Evolutionary conservation across 1,140 invertebrate genomes (phyloP), one percentile per base, ranked within the genome.

Genomic region (Tetraneura akinire): DNA sequence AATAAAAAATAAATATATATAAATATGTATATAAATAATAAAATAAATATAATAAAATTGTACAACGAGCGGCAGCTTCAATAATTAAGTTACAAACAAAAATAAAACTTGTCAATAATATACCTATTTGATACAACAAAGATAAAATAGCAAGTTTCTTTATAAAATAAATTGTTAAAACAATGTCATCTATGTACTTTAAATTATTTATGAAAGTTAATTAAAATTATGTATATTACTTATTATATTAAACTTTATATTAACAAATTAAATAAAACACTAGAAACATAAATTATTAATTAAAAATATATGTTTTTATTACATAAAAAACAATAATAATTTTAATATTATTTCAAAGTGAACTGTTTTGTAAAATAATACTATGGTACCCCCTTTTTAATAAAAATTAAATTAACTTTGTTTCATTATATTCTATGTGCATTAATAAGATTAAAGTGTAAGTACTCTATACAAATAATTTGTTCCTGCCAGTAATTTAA

Each of bases 1-100:
- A 85, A 88, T 87, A 88, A 86, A 86, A 88, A 86, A 86, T 88
- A 53, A 14, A 84, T 83, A 83, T 83, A 82, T 82, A 80, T 82
- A 51, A 29, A 62, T 37, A 57, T 37, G n/a, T 42, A 16, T 18
- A 60, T 10, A 42, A 57, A 45, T 47, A 66, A 47, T 66, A 32
- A 42, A 68, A 51, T 74, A n/a, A 37, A 55, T 23, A 42, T 42
- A 57, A 74, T 57, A 74, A 55, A 53, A 74, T 47, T 49, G 68
- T 71, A 71, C 68, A 71, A 71, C 23, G 68, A 71, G 68, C 23
- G 68, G 68, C 68, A 71, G 68, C 68, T 71, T 71, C 26, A 49
- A 71, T 29, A 51, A 71, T 11, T 51, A 49, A 29, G 16, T 49
- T 49, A 29, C 8, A 37, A 73, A 2, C 0, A 51, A 29, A 76